Conservation (phyloP, 2,888 invertebrate species). For the Drosophila niveifrons region DNA sequence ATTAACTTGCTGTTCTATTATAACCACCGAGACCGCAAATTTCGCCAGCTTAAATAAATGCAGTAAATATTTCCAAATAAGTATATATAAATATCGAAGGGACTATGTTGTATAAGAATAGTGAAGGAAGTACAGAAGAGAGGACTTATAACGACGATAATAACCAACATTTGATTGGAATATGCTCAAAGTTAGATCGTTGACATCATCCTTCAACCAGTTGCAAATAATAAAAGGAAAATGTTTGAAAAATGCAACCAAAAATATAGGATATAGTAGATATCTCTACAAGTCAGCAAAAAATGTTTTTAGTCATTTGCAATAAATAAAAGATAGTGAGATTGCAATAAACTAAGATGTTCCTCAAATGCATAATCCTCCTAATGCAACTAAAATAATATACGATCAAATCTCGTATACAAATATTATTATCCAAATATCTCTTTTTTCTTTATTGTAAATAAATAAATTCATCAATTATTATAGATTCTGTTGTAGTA, state of each 20-base stretch:
- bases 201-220: neutral
- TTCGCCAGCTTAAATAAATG: conserved; percentile 7
- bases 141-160: conserved; percentile 1
- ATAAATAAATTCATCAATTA: too few relatives aligned
- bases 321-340: too few relatives aligned
- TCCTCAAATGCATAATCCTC: too few relatives aligned
- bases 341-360: too few relatives aligned
- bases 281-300: neutral
- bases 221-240: conserved; percentile 14
- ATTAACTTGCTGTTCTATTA: conserved; percentile 7
- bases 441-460: too few relatives aligned
- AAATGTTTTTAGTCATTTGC: too few relatives aligned
- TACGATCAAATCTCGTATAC: too few relatives aligned
- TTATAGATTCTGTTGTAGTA: too few relatives aligned
- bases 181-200: neutral
- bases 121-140: conserved; percentile 5
- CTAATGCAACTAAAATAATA: too few relatives aligned
- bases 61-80: neutral
- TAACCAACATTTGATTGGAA: conserved; percentile 9
- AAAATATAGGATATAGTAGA: neutral
- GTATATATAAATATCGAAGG: neutral
- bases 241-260: neutral
- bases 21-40: conserved; percentile 9
- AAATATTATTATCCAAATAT: too few relatives aligned
- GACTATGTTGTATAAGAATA: too few relatives aligned